phyloP scores from a whole-genome alignment of 2,888 invertebrate genomes.

The Ischnus inquisitorius region DNA sequence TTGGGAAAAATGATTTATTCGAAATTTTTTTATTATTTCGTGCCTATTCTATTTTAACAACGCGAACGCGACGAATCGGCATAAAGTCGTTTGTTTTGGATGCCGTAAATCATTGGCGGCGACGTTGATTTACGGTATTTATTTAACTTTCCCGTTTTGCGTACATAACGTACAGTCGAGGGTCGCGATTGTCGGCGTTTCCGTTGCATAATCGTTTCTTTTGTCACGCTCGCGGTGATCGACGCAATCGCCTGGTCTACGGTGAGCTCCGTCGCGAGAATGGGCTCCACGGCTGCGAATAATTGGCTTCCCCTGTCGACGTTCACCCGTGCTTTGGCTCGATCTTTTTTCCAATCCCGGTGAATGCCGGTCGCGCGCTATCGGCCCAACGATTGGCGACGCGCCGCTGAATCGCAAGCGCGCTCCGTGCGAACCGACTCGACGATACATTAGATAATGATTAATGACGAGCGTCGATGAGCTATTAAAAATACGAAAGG shows the following conservation, averaged over 20 bases:
- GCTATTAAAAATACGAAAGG: conserved; percentile 3
- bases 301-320: conserved; percentile 16
- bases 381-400: neutral
- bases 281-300: conserved; percentile 14
- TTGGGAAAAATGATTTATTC: too few species aligned
- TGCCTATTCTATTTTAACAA: too few species aligned
- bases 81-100: neutral
- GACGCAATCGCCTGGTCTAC: conserved; percentile 21
- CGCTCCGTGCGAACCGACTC: conserved; percentile 25
- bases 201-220: conserved; percentile 44
- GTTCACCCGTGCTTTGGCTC: neutral
- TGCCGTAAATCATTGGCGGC: neutral
- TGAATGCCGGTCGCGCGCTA: neutral
- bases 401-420: neutral
- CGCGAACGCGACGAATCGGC: neutral
- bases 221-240: conserved; percentile 31
- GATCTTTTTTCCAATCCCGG: conserved; percentile 5
- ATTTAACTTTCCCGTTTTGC: conserved; percentile 36
- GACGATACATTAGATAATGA: conserved; percentile 44
- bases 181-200: conserved; percentile 21
- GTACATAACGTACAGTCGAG: conserved; percentile 7
- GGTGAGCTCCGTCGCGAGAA: conserved; percentile 32
- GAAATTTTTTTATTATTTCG: too few species aligned
- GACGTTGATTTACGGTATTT: conserved; percentile 21
- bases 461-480: conserved; percentile 18